Evolutionary conservation across 2,113 vertebrate species (phyloP), one percentile per base, ranked within the genome.

Genomic region (Oostethus manadensis): DNA sequence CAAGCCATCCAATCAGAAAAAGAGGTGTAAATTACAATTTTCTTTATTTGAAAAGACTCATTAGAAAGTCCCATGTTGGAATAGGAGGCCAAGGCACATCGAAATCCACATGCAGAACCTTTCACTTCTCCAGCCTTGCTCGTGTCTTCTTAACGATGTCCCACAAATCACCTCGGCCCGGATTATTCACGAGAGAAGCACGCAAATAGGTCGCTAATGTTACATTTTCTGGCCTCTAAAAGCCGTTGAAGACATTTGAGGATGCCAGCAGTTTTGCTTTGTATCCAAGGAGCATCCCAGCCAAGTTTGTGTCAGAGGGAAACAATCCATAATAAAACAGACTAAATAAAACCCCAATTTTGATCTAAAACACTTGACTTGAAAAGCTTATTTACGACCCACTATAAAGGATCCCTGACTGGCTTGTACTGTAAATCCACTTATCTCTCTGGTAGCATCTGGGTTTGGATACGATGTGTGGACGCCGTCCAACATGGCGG

Each of bases 231-330:
- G 74, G 66, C 80, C 72, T 68, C 67, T 62, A 21, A 86, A 74
- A 86, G 74, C 83, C 72, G 74, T 66, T 69, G 70, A 87, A 85
- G 82, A 76, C 62, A 69, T 78, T 61, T 58, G 70, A 82, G 73
- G 66, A 77, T 74, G 80, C 74, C 76, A 84, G 80, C 55, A 71
- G 55, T 65, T 78, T 68, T 61, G 53, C 56, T 68, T 77, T 79
- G 55, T 65, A 82, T 82, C 73, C 76, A 78, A 78, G 69, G 79
- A 78, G 79, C 77, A 68, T 64, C 63, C 0, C 48, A 71, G 84
- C 87, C 87, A 88, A 89, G 81, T 83, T 60, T 67, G 79, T 83
- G 77, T 84, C 80, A 79, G 64, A 77, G 78, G 83, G 81, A 80
- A 83, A 81, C 74, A 80, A 84, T 84, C 76, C 69, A 72, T 79